phyloP scores from a whole-genome alignment of 2,113 vertebrate genomes.

The Anthoscopus minutus region DNA sequence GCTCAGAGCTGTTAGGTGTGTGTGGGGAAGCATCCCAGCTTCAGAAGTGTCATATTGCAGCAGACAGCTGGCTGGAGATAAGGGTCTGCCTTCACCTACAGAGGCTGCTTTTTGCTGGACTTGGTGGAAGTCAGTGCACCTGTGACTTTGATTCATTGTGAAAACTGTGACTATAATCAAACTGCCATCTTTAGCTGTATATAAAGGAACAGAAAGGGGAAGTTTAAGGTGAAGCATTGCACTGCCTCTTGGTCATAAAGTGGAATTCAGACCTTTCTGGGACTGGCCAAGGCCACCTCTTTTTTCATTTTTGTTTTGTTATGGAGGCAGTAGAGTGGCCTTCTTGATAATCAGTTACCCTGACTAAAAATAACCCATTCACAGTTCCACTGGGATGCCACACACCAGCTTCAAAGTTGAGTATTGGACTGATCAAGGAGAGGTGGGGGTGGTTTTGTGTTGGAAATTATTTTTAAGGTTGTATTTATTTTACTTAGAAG shows the following conservation, averaged over 20 bases:
- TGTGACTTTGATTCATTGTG: not conserved
- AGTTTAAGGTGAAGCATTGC: not conserved
- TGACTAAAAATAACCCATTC: not conserved
- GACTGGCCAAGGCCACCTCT: not conserved
- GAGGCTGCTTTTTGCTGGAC: not conserved
- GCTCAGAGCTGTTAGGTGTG: rapidly evolving
- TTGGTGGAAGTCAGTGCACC: not conserved
- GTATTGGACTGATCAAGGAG: not conserved
- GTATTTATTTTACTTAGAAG: not conserved
- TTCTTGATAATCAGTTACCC: not conserved
- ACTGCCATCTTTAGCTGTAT: not conserved
- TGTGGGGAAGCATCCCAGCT: not conserved
- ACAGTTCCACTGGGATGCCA: not conserved
- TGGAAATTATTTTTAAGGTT: not conserved
- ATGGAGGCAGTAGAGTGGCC: not conserved
- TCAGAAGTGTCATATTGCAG: not conserved
- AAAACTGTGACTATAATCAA: not conserved
- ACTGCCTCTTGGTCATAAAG: not conserved
- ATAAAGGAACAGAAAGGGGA: not conserved
- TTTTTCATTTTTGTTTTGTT: not conserved
- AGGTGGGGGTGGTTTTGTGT: not conserved
- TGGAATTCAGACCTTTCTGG: not conserved
- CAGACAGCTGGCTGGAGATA: not conserved
- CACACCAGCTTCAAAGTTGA: not conserved
- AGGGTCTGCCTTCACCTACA: not conserved